These are phyloP conservation scores for Aphelenchoides avenae DNA, from an alignment of 1,140 invertebrate species.

Conservation along the genomic window DNA sequence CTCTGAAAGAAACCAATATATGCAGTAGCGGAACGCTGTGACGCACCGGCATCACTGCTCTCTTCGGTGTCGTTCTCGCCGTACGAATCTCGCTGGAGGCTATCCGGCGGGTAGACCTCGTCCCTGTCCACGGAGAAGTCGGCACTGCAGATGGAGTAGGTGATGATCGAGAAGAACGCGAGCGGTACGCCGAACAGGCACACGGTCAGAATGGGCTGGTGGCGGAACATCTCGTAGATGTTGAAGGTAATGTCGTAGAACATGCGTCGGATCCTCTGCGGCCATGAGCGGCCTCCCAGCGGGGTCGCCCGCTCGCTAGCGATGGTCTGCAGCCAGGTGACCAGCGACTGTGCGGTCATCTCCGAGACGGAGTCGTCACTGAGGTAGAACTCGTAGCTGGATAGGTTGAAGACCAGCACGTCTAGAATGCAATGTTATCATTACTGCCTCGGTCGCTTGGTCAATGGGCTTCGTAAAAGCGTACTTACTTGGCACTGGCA, in stretches of 20 bases:
- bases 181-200: conserved; percentile 76
- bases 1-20: too few species aligned
- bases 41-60: too few species aligned
- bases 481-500: conserved; percentile 69
- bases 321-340: conserved; percentile 55
- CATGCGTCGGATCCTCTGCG: conserved; percentile 44
- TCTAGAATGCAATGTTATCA: not conserved
- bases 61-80: too few species aligned
- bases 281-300: conserved; percentile 44
- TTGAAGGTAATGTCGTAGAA: conserved; percentile 52
- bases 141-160: conserved; percentile 85
- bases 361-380: conserved; percentile 70
- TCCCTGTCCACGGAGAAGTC: conserved; percentile 87
- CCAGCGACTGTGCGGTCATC: conserved; percentile 54
- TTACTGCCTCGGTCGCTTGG: not conserved
- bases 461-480: not conserved
- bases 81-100: too few species aligned
- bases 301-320: conserved; percentile 24
- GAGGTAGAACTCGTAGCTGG: conserved; percentile 81
- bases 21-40: too few species aligned
- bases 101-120: conserved; percentile 66
- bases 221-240: conserved; percentile 55
- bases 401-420: conserved; percentile 80
- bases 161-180: conserved; percentile 84
- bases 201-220: conserved; percentile 73